These are phyloP conservation scores for Apodemus sylvaticus DNA, from an alignment of 2,113 vertebrate genomes.

Conservation along the genomic window DNA sequence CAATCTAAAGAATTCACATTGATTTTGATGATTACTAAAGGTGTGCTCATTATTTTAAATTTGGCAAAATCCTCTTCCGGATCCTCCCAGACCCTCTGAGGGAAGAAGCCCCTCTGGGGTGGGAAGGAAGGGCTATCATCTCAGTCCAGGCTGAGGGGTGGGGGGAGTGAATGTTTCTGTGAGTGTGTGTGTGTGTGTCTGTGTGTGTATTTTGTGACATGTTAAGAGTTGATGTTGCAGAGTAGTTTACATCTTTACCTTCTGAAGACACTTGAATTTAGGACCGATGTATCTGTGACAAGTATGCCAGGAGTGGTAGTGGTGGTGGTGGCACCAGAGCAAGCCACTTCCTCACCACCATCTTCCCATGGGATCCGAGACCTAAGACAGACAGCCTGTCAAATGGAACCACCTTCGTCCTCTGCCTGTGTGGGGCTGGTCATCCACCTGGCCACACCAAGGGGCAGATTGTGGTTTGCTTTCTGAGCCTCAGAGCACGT, in stretches of 20 bases:
- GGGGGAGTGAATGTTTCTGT: no score
- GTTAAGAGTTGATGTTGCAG: no score
- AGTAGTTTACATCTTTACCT: no score
- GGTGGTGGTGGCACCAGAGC: slow-evolving; percentile 39
- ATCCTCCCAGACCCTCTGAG: no score
- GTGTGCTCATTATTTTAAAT: background rate
- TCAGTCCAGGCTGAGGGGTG: no score
- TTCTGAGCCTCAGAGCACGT: slow-evolving; percentile 1
- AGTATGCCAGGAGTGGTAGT: slow-evolving; percentile 82
- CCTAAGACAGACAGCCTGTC: slow-evolving; percentile 61
- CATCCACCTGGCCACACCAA: background rate
- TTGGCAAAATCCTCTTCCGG: background rate
- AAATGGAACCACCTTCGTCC: slow-evolving; percentile 4
- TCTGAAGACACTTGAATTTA: slow-evolving; percentile 91
- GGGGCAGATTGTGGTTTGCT: background rate
- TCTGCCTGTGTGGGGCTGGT: background rate
- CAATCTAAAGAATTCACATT: background rate
- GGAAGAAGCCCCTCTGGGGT: no score
- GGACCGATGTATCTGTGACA: slow-evolving; percentile 90
- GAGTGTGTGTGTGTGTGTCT: no score
- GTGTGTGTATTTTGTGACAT: no score
- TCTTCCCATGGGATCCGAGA: slow-evolving; percentile 27
- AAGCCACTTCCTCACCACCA: slow-evolving; percentile 53
- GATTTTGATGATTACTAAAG: background rate
- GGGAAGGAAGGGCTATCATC: no score